Conservation (phyloP, 35 echinoderm and acorn worm species). For the Strongylocentrotus purpuratus region DNA sequence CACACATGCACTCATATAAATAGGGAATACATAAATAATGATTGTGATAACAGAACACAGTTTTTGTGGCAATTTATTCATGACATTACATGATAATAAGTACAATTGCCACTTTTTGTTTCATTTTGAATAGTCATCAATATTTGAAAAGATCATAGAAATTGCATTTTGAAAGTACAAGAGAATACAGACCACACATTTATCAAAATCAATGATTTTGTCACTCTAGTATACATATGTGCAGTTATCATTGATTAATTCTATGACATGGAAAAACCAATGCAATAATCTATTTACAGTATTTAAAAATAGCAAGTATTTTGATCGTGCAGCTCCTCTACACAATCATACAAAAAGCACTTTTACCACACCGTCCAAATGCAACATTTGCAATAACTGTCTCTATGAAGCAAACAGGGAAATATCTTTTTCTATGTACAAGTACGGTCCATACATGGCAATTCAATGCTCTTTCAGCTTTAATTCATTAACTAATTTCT, state of each 20-base stretch:
- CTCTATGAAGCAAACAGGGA: neutral
- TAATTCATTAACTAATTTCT: neutral
- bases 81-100: neutral
- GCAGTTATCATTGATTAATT: neutral
- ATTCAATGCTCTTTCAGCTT: neutral
- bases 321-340: neutral
- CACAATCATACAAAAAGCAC: neutral
- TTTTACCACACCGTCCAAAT: neutral
- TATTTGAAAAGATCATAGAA: neutral
- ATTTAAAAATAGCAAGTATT: neutral
- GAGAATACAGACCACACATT: neutral
- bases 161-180: conserved; percentile 3
- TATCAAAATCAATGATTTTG: neutral
- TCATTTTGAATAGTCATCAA: neutral
- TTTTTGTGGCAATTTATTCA: neutral
- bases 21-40: neutral
- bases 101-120: neutral
- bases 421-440: neutral
- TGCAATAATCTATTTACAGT: neutral
- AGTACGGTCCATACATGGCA: neutral
- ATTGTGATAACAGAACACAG: neutral
- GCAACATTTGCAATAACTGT: neutral
- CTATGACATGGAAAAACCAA: neutral
- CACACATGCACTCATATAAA: neutral
- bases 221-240: neutral